Percentiles rank a stretch among this genome's conserved stretches.
phyloP scores from a whole-genome alignment of 2,113 vertebrate genomes.

The Alligator mississippiensis region DNA sequence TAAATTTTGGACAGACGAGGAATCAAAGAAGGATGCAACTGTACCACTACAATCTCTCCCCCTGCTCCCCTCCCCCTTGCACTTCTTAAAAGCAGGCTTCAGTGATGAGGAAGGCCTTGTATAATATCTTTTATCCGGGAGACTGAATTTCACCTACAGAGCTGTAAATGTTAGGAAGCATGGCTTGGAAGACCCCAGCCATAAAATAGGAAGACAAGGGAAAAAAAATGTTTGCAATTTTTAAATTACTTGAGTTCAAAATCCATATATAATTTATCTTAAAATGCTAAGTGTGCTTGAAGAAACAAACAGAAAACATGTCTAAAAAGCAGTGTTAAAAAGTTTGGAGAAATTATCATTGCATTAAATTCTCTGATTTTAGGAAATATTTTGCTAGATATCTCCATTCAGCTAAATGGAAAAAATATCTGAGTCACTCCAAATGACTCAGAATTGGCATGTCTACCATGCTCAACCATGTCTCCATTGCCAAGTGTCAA shows the following conservation, averaged over 20 bases:
- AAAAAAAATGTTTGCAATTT: background rate
- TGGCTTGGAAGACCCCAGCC: background rate
- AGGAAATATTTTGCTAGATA: slow-evolving; percentile 51
- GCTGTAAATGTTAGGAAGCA: background rate
- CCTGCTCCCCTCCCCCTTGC: background rate
- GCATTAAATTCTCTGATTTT: slow-evolving; percentile 25
- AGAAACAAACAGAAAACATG: slow-evolving; percentile 70
- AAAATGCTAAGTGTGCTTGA: slow-evolving; percentile 67
- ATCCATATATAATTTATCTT: slow-evolving; percentile 63
- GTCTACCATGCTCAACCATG: slow-evolving; percentile 71
- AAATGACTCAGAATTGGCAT: slow-evolving; percentile 68
- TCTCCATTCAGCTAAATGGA: slow-evolving; percentile 46
- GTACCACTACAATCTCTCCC: background rate
- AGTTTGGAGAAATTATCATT: slow-evolving; percentile 35
- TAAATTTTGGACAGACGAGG: too few relatives aligned
- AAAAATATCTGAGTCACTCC: slow-evolving; percentile 72
- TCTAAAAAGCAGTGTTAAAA: slow-evolving; percentile 50
- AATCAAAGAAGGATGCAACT: too few relatives aligned
- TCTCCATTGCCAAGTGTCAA: slow-evolving; percentile 63
- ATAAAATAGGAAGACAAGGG: background rate
- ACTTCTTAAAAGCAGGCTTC: background rate
- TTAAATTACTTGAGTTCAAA: slow-evolving; percentile 57
- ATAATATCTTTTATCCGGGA: too few relatives aligned
- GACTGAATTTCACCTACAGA: background rate
- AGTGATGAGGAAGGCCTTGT: background rate